Evolutionary conservation across 2,113 vertebrate genomes (phyloP), one percentile per base, ranked within the genome.

Genomic region (Platichthys flesus): DNA sequence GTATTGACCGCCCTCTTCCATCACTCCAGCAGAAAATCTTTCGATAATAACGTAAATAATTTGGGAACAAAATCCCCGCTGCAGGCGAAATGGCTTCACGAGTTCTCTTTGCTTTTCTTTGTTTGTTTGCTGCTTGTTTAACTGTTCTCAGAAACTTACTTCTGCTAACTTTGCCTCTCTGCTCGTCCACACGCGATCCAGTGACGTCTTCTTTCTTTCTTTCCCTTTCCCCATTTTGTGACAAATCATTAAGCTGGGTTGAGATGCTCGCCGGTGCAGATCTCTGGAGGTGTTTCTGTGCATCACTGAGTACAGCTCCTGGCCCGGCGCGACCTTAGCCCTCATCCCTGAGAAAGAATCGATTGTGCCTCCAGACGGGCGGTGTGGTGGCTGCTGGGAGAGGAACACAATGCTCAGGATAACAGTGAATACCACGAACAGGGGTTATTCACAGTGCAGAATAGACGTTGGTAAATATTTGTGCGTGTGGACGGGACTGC

Each of bases 1-100:
- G 67, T 78, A 88, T 79, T 45, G 85, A 87, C 68, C 54, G 51
- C 67, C 67, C 85, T 87, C 79, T 31, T 88, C 79, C 88, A 91
- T 90, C 91, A 89, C 74, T 47, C 47, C 55, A 80, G 69, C 88
- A 83, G 86, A 89, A 90, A 90, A 90, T 90, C 90, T 89, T 85
- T 89, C 8, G 10, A 84, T 85, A 84, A 80, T 75, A 88, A 63
- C 83, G 75, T 2, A 31, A 68, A 85, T 74, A 24, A 66, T 82
- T 71, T 23, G 23, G 23, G 23, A 23, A 23, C 23, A 23, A 23
- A 23, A 23, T 23, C 23, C 23, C 23, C 23, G 1, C 5, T 3
- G 58, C 0, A 16, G 76, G 66, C 21, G 6, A 72, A 88, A 70
- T 45, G 55, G 4, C 51, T 47, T 78, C n/a, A 84, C 24, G 64